Percentiles rank a stretch among this genome's conserved stretches.
These are phyloP conservation scores for Bujurquina vittata DNA, from an alignment of 2,113 vertebrate species.

Conservation along the genomic window DNA sequence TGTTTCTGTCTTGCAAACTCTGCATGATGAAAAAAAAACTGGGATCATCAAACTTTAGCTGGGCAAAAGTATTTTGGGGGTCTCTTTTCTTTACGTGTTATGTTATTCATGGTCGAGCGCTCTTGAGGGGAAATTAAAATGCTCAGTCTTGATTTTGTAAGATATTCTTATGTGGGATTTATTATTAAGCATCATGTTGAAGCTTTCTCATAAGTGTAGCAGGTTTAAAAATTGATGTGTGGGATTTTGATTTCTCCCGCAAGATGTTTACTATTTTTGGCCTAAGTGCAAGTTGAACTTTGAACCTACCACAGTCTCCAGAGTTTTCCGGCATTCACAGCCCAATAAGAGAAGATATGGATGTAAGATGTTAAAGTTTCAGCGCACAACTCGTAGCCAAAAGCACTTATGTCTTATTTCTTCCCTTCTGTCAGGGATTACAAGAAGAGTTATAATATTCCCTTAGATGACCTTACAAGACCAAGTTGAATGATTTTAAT, in stretches of 20 bases:
- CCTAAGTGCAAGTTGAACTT: slow-evolving; percentile 46
- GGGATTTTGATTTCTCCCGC: slow-evolving; percentile 53
- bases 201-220: slow-evolving; percentile 26
- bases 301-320: slow-evolving; percentile 38
- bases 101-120: background rate
- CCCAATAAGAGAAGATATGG: slow-evolving; percentile 31
- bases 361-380: slow-evolving; percentile 49
- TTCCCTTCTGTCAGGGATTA: slow-evolving; percentile 48
- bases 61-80: no score
- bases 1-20: no score
- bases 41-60: no score
- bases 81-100: background rate
- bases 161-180: background rate
- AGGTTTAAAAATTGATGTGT: slow-evolving; percentile 10
- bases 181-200: slow-evolving; percentile 12
- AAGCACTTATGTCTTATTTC: slow-evolving; percentile 58
- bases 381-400: slow-evolving; percentile 39
- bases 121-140: background rate
- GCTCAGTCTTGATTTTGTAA: background rate
- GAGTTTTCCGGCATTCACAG: slow-evolving; percentile 27
- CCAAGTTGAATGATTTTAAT: slow-evolving; percentile 53
- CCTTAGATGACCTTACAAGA: slow-evolving; percentile 53
- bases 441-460: slow-evolving; percentile 61
- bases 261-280: slow-evolving; percentile 65
- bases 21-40: no score